Conservation (phyloP, 2,113 vertebrate species). For the Brienomyrus longianalis region DNA sequence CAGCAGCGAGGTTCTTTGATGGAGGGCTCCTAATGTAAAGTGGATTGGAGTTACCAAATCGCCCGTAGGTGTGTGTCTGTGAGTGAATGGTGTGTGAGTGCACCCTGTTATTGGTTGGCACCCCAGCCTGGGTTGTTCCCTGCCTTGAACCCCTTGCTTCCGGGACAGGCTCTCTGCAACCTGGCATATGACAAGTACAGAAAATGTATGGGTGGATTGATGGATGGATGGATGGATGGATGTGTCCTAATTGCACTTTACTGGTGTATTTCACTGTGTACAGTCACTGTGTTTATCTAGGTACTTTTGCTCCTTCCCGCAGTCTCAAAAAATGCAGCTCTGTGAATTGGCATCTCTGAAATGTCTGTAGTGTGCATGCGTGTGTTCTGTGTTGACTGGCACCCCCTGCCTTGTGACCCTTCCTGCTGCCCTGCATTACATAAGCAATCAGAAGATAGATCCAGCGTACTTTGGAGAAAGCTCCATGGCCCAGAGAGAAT, state of each 20-base stretch:
- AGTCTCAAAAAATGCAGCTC: neutral
- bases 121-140: neutral
- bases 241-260: neutral
- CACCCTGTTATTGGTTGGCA: neutral
- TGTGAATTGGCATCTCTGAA: neutral
- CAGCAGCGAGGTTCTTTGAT: neutral
- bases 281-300: neutral
- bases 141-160: neutral
- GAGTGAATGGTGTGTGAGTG: neutral
- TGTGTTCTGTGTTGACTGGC: neutral
- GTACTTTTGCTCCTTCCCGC: neutral
- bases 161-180: too few relatives aligned
- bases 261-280: neutral
- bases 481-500: too few relatives aligned
- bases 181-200: neutral
- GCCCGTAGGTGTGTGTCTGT: neutral
- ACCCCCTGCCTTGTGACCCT: neutral
- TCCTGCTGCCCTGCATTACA: neutral
- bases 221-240: neutral
- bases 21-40: neutral
- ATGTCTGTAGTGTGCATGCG: neutral
- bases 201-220: neutral
- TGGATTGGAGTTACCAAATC: neutral
- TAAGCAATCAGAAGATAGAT: neutral
- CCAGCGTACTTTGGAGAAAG: neutral